phyloP scores from a whole-genome alignment of 2,113 vertebrate genomes.

The Neogale vison region DNA sequence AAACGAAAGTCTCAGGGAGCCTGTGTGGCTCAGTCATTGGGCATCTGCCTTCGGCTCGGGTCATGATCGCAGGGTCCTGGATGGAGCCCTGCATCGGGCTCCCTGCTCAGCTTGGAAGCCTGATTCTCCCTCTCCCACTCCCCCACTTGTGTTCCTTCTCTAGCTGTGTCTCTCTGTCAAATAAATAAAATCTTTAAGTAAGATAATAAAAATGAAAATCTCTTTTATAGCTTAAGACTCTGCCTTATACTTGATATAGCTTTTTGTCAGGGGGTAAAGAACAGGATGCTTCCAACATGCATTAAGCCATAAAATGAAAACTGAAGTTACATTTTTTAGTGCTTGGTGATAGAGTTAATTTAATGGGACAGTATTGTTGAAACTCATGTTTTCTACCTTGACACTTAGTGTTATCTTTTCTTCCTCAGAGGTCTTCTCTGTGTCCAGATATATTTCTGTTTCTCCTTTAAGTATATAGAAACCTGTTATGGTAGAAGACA shows the following conservation, averaged over 20 bases:
- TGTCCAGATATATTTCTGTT: not conserved
- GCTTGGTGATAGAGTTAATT: not conserved
- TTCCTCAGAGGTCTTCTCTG: not conserved
- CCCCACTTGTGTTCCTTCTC: too few relatives aligned
- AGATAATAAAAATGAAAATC: not conserved
- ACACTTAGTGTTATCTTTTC: not conserved
- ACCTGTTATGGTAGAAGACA: not conserved
- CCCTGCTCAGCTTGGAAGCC: too few relatives aligned
- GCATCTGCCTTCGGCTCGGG: too few relatives aligned
- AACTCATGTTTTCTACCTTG: not conserved
- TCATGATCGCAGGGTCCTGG: too few relatives aligned
- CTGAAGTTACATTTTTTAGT: not conserved
- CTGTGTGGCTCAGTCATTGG: too few relatives aligned
- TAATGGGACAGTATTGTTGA: not conserved
- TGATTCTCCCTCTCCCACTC: too few relatives aligned
- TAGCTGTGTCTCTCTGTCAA: too few relatives aligned
- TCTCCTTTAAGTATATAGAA: not conserved
- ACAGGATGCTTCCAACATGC: not conserved
- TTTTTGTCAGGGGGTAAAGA: not conserved
- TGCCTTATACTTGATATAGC: not conserved
- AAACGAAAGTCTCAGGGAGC: not conserved
- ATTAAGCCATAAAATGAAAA: slow-evolving; percentile 27
- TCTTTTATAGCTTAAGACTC: not conserved
- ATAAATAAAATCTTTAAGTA: not conserved
- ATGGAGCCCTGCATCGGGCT: too few relatives aligned